Percentiles rank a stretch among this genome's conserved stretches.
phyloP scores from a whole-genome alignment of 92 coral and sea anemone species.

The Phenganax subtilis region DNA sequence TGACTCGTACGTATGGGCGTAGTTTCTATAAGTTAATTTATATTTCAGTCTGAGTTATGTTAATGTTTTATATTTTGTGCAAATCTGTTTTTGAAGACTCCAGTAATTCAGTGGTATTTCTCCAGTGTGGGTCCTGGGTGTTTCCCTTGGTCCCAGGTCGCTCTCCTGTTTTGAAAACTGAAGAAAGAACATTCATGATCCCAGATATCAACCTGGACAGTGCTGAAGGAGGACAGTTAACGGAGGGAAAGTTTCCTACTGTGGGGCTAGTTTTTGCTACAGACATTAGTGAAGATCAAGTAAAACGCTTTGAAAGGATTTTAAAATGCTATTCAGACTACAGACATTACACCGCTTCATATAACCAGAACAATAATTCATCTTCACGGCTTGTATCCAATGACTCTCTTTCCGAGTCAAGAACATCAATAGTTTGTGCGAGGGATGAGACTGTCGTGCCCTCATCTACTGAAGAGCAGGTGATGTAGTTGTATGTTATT shows the following conservation, averaged over 20 bases:
- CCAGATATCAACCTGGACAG: conserved; percentile 79
- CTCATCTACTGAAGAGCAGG: conserved; percentile 5
- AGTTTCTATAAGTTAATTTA: no score
- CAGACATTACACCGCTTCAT: conserved; percentile 72
- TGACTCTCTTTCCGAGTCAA: conserved; percentile 51
- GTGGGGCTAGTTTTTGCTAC: conserved; percentile 89
- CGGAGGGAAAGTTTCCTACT: conserved; percentile 75
- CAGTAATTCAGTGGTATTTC: conserved; percentile 74
- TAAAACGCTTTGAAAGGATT: conserved; percentile 80
- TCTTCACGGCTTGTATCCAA: conserved; percentile 30
- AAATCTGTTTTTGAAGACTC: conserved; percentile 43
- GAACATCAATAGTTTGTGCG: conserved; percentile 41
- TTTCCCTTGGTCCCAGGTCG: conserved; percentile 95
- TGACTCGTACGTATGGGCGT: no score
- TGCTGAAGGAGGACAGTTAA: conserved; percentile 39
- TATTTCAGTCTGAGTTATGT: not conserved
- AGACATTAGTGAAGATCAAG: conserved; percentile 55
- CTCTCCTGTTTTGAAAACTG: conserved; percentile 90
- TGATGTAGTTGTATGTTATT: not conserved
- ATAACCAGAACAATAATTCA: conserved; percentile 15
- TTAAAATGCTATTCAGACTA: conserved; percentile 84
- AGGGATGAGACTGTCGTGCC: conserved; percentile 38
- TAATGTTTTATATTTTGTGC: not conserved
- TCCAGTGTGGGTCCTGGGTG: conserved; percentile 94
- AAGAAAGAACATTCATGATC: conserved; percentile 93